Conservation (phyloP, 35 echinoderm and acorn worm species). For the Heliocidaris tuberculata region DNA sequence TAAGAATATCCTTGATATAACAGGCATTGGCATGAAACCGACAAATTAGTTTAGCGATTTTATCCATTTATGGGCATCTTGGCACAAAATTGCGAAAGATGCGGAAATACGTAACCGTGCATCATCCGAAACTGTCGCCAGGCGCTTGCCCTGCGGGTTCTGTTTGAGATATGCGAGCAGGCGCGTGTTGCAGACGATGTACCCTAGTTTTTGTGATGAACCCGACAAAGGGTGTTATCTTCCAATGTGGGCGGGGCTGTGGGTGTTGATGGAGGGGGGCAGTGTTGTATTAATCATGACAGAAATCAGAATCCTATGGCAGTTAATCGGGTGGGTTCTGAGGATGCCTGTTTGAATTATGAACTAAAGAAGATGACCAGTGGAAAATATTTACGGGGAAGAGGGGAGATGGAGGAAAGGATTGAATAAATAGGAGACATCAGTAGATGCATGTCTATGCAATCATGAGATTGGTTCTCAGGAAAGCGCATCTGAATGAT, state of each 20-base stretch:
- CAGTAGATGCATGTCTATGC: too few species aligned
- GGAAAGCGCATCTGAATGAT: not conserved
- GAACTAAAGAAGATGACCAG: not conserved
- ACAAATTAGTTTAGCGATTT: not conserved
- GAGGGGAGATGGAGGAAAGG: not conserved
- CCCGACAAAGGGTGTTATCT: not conserved
- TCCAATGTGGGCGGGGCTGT: not conserved
- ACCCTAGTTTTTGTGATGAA: not conserved
- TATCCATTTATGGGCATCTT: constrained; percentile 42
- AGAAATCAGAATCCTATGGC: not conserved
- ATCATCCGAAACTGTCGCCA: constrained; percentile 34
- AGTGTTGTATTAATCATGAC: not conserved
- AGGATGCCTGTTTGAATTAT: not conserved
- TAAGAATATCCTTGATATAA: constrained; percentile 19
- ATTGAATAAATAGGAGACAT: not conserved
- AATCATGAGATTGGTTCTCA: not conserved
- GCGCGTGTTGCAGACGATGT: not conserved
- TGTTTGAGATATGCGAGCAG: not conserved
- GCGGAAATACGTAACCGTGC: constrained; percentile 46
- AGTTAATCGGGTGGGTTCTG: not conserved
- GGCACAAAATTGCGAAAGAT: constrained; percentile 21
- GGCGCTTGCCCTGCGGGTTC: constrained; percentile 6
- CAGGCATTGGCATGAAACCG: constrained; percentile 31
- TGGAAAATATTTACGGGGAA: not conserved
- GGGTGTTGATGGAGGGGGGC: not conserved